Conservation (phyloP, 2,888 invertebrate species). For the Serrognathus titanus region DNA sequence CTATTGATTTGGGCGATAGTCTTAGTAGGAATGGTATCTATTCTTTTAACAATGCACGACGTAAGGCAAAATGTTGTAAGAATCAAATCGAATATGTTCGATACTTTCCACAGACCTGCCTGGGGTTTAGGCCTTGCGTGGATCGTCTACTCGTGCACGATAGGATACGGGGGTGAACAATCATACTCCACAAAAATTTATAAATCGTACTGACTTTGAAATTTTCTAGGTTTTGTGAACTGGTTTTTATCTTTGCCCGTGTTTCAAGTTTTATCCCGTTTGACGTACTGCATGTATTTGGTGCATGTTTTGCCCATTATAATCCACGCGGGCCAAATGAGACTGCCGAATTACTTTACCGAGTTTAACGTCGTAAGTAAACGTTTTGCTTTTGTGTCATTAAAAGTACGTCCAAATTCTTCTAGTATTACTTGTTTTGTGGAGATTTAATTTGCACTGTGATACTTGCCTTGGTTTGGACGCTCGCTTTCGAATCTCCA, state of each 20-base stretch:
- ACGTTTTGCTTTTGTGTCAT: background rate
- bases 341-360: background rate
- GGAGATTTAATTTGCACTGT: background rate
- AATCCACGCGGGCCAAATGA: background rate
- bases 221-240: background rate
- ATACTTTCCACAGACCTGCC: slow-evolving; percentile 15
- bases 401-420: background rate
- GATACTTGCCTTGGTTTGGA: background rate
- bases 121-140: slow-evolving; percentile 13
- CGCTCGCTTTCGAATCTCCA: background rate
- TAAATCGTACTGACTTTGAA: too few species aligned
- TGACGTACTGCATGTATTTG: slow-evolving; percentile 2
- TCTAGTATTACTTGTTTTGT: background rate
- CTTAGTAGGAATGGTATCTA: slow-evolving; percentile 15
- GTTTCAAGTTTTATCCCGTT: background rate
- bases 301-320: background rate
- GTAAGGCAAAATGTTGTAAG: slow-evolving; percentile 5
- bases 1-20: slow-evolving; percentile 15
- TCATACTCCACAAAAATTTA: too few species aligned
- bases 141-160: slow-evolving; percentile 19
- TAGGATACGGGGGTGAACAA: slow-evolving; percentile 15
- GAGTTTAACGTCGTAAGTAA: background rate
- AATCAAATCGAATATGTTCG: slow-evolving; percentile 15
- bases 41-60: slow-evolving; percentile 18
- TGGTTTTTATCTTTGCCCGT: background rate